Evolutionary conservation across 2,888 invertebrate species (phyloP).

Genomic region (Griposia aprilina): DNA sequence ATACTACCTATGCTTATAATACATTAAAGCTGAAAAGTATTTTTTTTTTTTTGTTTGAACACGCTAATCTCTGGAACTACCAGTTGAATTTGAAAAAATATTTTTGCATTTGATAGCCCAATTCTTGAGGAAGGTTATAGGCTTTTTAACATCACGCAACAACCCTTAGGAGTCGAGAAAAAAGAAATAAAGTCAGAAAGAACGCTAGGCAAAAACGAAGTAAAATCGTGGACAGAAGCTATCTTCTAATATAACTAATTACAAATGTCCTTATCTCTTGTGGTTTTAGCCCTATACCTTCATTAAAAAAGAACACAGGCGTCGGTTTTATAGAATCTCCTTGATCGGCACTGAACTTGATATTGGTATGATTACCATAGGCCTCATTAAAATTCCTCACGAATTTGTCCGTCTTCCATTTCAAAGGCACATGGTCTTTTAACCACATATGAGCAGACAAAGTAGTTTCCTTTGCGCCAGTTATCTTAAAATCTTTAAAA

Average conservation of each 20-base stretch:
- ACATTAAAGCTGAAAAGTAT: no score
- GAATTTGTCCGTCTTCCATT: conserved; percentile 86
- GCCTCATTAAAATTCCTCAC: conserved; percentile 75
- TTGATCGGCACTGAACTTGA: conserved; percentile 64
- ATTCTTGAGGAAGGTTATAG: background rate
- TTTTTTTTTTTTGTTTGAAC: background rate
- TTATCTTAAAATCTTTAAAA: conserved; percentile 90
- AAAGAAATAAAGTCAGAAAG: background rate
- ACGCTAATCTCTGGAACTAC: background rate
- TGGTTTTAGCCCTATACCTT: conserved; percentile 90
- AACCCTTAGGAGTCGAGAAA: background rate
- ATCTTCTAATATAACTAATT: conserved; percentile 66
- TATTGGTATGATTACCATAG: conserved; percentile 67
- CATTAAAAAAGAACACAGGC: conserved; percentile 69
- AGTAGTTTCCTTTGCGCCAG: conserved; percentile 91
- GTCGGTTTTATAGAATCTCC: conserved; percentile 7
- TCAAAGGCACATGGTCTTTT: conserved; percentile 87
- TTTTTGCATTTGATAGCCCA: background rate
- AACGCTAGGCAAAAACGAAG: no score
- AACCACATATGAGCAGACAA: conserved; percentile 92
- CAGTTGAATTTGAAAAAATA: background rate
- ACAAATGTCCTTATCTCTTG: conserved; percentile 94
- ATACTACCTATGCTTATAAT: no score
- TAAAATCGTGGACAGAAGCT: background rate
- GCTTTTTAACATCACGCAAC: background rate